These are phyloP conservation scores for Urechis unicinctus DNA, from an alignment of 2,888 invertebrate genomes.

Conservation along the genomic window DNA sequence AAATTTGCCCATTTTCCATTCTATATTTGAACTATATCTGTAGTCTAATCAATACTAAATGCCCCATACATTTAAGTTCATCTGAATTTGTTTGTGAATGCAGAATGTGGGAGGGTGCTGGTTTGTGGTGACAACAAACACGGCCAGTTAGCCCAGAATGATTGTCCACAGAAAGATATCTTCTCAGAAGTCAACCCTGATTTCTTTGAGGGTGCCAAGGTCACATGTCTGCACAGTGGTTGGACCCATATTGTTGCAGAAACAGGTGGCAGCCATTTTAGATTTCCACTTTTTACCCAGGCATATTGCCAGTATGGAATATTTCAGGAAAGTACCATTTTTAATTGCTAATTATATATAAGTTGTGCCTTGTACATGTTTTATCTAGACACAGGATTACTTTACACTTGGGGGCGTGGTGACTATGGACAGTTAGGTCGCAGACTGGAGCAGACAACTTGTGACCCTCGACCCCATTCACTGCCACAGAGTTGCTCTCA, in stretches of 20 bases:
- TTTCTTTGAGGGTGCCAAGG: constrained; percentile 13
- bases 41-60: too few relatives aligned
- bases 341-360: too few relatives aligned
- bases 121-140: constrained; percentile 41
- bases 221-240: constrained; percentile 26
- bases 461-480: neutral
- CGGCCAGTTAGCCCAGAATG: constrained; percentile 28
- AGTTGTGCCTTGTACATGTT: too few relatives aligned
- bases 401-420: constrained; percentile 39
- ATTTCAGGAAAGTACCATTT: too few relatives aligned
- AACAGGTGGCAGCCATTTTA: too few relatives aligned
- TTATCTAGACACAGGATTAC: too few relatives aligned
- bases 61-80: too few relatives aligned
- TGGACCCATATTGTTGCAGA: constrained; percentile 37
- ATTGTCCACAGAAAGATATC: constrained; percentile 9
- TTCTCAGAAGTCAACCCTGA: constrained; percentile 14
- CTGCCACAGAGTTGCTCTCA: constrained; percentile 14
- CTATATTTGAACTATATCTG: too few relatives aligned
- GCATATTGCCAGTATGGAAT: too few relatives aligned
- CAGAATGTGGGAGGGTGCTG: constrained; percentile 25
- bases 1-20: too few relatives aligned
- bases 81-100: too few relatives aligned
- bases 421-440: constrained; percentile 42
- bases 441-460: neutral
- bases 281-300: too few relatives aligned